Percentiles rank a stretch among this genome's conserved stretches.
These are phyloP conservation scores for Nemopilema nomurai DNA, from an alignment of 30 jellyfish, hydroid and myxozoan species.

Conservation along the genomic window DNA sequence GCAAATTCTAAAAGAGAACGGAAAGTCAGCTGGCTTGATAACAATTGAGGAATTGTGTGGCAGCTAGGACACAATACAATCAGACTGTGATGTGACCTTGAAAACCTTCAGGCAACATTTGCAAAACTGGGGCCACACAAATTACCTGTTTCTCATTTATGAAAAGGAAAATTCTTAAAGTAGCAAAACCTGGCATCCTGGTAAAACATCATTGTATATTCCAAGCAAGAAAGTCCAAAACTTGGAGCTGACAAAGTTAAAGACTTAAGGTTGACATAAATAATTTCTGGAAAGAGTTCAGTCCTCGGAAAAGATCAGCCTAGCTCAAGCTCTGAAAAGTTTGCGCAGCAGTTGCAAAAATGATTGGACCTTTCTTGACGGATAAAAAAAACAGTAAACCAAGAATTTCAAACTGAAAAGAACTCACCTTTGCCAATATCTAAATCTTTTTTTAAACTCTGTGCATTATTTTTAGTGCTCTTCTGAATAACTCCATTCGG, in stretches of 20 bases:
- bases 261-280: background rate
- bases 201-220: too few relatives aligned
- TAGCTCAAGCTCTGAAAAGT: background rate
- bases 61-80: background rate
- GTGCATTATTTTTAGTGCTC: background rate
- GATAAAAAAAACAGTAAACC: too few relatives aligned
- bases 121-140: background rate
- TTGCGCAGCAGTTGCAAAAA: background rate
- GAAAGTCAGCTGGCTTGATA: background rate
- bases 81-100: background rate
- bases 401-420: too few relatives aligned
- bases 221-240: background rate
- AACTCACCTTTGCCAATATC: background rate
- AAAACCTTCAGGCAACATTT: background rate
- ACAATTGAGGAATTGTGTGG: background rate
- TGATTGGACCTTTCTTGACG: background rate
- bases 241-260: background rate
- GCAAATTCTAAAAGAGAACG: background rate
- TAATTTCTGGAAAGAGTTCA: background rate
- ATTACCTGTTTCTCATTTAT: background rate
- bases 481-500: background rate
- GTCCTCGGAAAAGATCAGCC: background rate
- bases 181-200: background rate
- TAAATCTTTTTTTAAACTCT: background rate
- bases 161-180: background rate